Evolutionary conservation across 2,113 vertebrate species (phyloP).

Genomic region (Theristicus caerulescens): DNA sequence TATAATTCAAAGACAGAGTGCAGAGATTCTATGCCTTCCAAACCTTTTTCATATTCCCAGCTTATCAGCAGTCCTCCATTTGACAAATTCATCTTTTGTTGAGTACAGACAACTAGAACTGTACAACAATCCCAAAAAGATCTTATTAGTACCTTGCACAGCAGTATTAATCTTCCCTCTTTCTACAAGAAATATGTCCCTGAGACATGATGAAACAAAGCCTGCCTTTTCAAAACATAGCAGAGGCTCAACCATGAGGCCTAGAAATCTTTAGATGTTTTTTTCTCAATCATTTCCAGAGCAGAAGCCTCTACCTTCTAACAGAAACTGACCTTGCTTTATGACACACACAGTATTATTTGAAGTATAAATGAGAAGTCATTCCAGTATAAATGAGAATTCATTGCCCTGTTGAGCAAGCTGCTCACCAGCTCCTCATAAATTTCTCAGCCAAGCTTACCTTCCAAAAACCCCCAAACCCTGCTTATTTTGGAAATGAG

Average conservation of each 20-base stretch:
- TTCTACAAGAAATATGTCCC: not conserved
- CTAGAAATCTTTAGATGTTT: not conserved
- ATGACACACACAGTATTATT: not conserved
- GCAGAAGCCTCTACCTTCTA: not conserved
- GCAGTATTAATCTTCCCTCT: not conserved
- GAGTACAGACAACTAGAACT: not conserved
- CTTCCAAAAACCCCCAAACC: not conserved
- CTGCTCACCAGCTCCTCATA: not conserved
- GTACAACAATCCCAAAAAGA: not conserved
- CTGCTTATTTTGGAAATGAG: not conserved
- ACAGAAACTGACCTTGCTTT: not conserved
- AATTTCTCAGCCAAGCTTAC: not conserved
- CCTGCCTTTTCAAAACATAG: not conserved
- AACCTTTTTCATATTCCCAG: not conserved
- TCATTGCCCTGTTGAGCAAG: not conserved
- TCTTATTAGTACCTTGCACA: not conserved
- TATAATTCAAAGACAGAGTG: accelerated
- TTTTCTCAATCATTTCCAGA: not conserved
- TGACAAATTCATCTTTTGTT: not conserved
- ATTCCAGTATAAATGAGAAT: not conserved
- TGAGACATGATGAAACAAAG: not conserved
- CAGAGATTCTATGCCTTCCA: not conserved
- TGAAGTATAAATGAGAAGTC: not conserved
- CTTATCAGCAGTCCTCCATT: not conserved
- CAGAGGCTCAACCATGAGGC: not conserved